Conservation (phyloP, 2,888 invertebrate species). For the Octodonta nipae region DNA sequence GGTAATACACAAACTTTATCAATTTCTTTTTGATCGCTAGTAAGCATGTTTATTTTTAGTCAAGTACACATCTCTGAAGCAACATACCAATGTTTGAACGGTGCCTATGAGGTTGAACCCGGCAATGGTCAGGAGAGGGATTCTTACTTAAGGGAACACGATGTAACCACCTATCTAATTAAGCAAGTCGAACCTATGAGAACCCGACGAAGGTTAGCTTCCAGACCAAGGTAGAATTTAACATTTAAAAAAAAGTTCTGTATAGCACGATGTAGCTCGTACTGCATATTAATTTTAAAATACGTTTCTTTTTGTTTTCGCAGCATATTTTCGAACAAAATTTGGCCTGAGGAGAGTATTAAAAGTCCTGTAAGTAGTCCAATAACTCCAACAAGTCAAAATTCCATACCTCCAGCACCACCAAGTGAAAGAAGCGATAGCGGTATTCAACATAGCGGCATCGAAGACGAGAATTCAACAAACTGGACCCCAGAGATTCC, state of each 20-base stretch:
- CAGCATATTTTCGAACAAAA: slow-evolving; percentile 35
- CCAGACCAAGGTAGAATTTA: slow-evolving; percentile 35
- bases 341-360: slow-evolving; percentile 31
- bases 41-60: slow-evolving; percentile 39
- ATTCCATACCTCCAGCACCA: slow-evolving; percentile 20
- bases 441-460: slow-evolving; percentile 37
- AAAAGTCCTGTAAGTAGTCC: slow-evolving; percentile 25
- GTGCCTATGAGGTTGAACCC: slow-evolving; percentile 85
- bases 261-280: too few species aligned
- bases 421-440: slow-evolving; percentile 33
- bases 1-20: slow-evolving; percentile 45
- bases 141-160: slow-evolving; percentile 70
- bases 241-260: not conserved
- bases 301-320: slow-evolving; percentile 9
- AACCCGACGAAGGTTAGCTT: slow-evolving; percentile 37
- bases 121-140: slow-evolving; percentile 77
- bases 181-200: slow-evolving; percentile 65
- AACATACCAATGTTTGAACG: slow-evolving; percentile 71
- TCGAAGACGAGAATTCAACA: slow-evolving; percentile 64
- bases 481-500: slow-evolving; percentile 89
- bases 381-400: slow-evolving; percentile 33
- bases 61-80: slow-evolving; percentile 91
- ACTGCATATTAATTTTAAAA: too few species aligned
- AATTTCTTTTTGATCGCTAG: slow-evolving; percentile 13
- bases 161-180: slow-evolving; percentile 79